Evolutionary conservation across 1,140 invertebrate species (phyloP).

Genomic region (Monochamus saltuarius): DNA sequence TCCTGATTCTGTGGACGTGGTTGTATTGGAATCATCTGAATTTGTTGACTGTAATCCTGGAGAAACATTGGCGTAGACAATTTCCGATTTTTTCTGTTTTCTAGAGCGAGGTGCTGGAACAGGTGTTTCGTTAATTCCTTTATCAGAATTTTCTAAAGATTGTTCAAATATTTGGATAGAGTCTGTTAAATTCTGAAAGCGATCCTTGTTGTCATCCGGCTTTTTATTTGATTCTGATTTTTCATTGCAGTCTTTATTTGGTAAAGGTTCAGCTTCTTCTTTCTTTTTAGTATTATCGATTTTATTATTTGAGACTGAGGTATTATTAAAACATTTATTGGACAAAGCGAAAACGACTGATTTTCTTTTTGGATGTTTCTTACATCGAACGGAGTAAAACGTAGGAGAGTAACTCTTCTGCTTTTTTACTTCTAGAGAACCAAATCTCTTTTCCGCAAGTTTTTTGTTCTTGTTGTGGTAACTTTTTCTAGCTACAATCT

Average conservation of each 20-base stretch:
- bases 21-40: constrained; percentile 21
- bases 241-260: neutral
- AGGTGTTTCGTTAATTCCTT: constrained; percentile 23
- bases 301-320: constrained; percentile 16
- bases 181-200: constrained; percentile 42
- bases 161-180: constrained; percentile 49
- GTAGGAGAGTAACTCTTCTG: constrained; percentile 51
- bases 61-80: constrained; percentile 42
- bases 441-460: constrained; percentile 37
- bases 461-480: constrained; percentile 5
- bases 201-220: constrained; percentile 1
- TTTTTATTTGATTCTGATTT: constrained; percentile 1
- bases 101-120: constrained; percentile 46
- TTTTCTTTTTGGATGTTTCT: constrained; percentile 49
- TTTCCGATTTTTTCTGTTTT: constrained; percentile 39
- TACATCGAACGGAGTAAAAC: constrained; percentile 50
- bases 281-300: constrained; percentile 2
- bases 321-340: constrained; percentile 33
- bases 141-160: constrained; percentile 25
- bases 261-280: neutral
- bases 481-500: constrained; percentile 22
- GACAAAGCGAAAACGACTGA: constrained; percentile 46
- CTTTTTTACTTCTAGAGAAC: constrained; percentile 47
- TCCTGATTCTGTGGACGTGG: constrained; percentile 31
- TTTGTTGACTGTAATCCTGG: too few relatives aligned